phyloP scores from a whole-genome alignment of 2,888 invertebrate genomes.

The Strigamia transsilvanica region DNA sequence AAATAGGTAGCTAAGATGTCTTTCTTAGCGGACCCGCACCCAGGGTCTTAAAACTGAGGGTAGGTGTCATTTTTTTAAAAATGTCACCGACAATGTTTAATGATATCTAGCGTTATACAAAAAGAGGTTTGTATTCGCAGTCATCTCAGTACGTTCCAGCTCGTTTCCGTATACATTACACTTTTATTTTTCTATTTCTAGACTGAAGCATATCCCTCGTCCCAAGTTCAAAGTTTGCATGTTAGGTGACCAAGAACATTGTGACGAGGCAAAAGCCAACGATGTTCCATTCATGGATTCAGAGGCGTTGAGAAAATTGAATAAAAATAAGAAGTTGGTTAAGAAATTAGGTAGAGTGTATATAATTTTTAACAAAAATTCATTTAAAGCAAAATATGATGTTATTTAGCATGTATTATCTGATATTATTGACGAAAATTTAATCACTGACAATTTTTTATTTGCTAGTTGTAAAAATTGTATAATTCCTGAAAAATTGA shows the following conservation, averaged over 20 bases:
- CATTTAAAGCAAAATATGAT: background rate
- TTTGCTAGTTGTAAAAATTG: too few species aligned
- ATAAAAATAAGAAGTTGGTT: conserved; percentile 99
- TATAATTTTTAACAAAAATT: background rate
- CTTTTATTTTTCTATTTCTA: conserved; percentile 64
- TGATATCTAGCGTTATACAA: background rate
- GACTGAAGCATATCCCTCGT: conserved; percentile 96
- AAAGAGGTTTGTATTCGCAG: background rate
- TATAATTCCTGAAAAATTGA: too few species aligned
- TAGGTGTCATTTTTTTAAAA: conserved; percentile 64
- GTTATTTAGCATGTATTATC: conserved; percentile 52
- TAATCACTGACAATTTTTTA: background rate
- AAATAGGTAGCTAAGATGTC: background rate
- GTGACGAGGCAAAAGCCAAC: conserved; percentile 95
- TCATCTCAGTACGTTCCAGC: background rate
- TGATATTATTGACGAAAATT: conserved; percentile 15
- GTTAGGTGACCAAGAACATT: conserved; percentile 98
- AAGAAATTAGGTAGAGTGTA: conserved; percentile 87
- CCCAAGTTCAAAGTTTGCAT: conserved; percentile 99
- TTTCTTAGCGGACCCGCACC: conserved; percentile 90
- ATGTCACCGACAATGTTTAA: background rate
- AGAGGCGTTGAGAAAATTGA: conserved; percentile 97
- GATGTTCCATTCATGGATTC: conserved; percentile 96
- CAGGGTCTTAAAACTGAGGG: conserved; percentile 98
- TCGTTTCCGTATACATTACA: too few species aligned